Base-by-base conservation (phyloP, 2,113 vertebrate genomes). In the Corythornis madagascariensis region DNA sequence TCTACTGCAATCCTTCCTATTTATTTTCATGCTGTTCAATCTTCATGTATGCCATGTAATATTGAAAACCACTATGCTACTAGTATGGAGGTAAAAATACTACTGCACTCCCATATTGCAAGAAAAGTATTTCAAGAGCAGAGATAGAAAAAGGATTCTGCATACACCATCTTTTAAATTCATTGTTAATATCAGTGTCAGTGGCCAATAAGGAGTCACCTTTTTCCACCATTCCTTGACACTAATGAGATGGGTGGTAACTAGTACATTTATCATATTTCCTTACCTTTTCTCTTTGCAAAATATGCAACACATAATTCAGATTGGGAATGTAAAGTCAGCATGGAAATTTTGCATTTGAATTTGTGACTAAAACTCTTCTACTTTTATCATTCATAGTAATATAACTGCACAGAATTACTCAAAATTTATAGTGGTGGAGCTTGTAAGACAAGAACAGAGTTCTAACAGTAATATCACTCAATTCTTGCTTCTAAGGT, bases 91-190 rank as follows among this genome's bases (percentile, higher is more conserved):
- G 9, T 5, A 92, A 56, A 91, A 96, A 89, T 47, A 16, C 2
- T 79, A 48, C 42, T 71, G 55, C 33, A 67, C 59, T 91, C 50
- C 35, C 20, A 86, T 28, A 73, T 9, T 16, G 33, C 86, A 84
- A 92, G 38, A 86, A 48, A 35, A 52, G 13, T 85, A 76, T 87
- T 66, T 94, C 52, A 79, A 91, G 45, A 89, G n/a, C 18, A 80
- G 13, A 81, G n/a, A 45, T 78, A 31, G 5, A 67, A 35, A 77
- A 52, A 2, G 3, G 16, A 55, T 64, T 48, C 56, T 64, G 33
- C 25, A 89, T 11, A 78, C 16, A 43, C 9, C 74, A 14, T 43
- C 86, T 69, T 69, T 94, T 92, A 69, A 80, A 35, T 64, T 19
- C 4, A 29, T 86, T 84, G 6, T 65, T 72, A 83, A 65, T 74